These are phyloP conservation scores for Trichopria drosophilae DNA, from an alignment of 2,888 invertebrate genomes.

Conservation along the genomic window DNA sequence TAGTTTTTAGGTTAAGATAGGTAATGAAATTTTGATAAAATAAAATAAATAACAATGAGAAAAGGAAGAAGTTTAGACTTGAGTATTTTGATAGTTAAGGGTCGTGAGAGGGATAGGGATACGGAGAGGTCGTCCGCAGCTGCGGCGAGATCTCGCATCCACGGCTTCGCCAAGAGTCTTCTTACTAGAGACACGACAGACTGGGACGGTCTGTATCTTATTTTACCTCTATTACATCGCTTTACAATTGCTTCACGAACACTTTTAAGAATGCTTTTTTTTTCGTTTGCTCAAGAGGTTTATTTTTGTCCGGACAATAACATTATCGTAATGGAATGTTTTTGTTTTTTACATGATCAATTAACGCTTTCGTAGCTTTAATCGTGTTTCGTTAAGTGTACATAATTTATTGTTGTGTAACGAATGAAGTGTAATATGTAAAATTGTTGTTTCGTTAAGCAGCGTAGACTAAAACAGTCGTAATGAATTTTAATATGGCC, in stretches of 20 bases:
- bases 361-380: no score
- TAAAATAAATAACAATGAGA: slow-evolving; percentile 5
- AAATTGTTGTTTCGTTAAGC: no score
- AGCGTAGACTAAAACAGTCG: no score
- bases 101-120: slow-evolving; percentile 61
- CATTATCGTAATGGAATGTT: no score
- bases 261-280: background rate
- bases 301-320: no score
- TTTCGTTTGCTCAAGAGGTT: no score
- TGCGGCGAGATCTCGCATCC: slow-evolving; percentile 68
- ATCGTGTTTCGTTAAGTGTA: no score
- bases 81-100: slow-evolving; percentile 52
- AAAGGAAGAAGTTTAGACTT: slow-evolving; percentile 47
- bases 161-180: slow-evolving; percentile 67
- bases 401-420: no score
- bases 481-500: no score
- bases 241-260: slow-evolving; percentile 37
- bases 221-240: slow-evolving; percentile 21
- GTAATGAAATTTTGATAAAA: slow-evolving; percentile 4
- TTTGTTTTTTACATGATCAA: no score
- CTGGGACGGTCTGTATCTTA: slow-evolving; percentile 58
- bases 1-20: slow-evolving; percentile 17
- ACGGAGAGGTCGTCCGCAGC: slow-evolving; percentile 66
- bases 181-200: slow-evolving; percentile 57
- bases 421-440: no score